Percentiles rank a stretch among this genome's conserved stretches.
Evolutionary conservation across 2,797 vertebrate species (phyloP).

Genomic region (Myotis vivesi): DNA sequence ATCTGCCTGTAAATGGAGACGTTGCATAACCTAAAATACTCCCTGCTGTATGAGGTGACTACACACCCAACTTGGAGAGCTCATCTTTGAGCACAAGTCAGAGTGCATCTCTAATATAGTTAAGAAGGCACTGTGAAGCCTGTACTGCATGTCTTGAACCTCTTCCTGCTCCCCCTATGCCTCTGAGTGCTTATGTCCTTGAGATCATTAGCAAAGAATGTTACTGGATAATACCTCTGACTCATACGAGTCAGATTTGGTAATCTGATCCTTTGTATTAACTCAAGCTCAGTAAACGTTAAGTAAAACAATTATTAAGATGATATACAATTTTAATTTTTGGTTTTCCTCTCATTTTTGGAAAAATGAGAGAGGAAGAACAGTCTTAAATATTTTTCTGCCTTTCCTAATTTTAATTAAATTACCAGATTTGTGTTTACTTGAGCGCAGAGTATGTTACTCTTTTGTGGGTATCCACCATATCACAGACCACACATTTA

Average conservation of each 20-base stretch:
- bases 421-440: slow-evolving; percentile 28
- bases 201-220: not conserved
- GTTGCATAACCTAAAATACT: not conserved
- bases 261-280: slow-evolving; percentile 19
- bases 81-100: not conserved
- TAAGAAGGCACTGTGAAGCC: not conserved
- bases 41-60: not conserved
- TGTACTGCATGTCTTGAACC: not conserved
- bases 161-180: not conserved
- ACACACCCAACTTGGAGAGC: not conserved
- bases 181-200: not conserved
- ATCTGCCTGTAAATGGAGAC: slow-evolving; percentile 20
- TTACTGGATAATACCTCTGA: not conserved
- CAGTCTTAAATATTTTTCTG: slow-evolving; percentile 41
- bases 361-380: not conserved
- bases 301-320: slow-evolving; percentile 38
- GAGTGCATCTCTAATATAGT: not conserved
- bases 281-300: slow-evolving; percentile 35
- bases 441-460: not conserved
- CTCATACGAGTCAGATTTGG: slow-evolving; percentile 22
- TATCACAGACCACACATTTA: not conserved
- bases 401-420: slow-evolving; percentile 40
- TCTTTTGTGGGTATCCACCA: not conserved
- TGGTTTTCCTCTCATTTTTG: not conserved
- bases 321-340: slow-evolving; percentile 36